These are phyloP conservation scores for Gryllus longicercus DNA, from an alignment of 2,888 invertebrate genomes.

Conservation along the genomic window DNA sequence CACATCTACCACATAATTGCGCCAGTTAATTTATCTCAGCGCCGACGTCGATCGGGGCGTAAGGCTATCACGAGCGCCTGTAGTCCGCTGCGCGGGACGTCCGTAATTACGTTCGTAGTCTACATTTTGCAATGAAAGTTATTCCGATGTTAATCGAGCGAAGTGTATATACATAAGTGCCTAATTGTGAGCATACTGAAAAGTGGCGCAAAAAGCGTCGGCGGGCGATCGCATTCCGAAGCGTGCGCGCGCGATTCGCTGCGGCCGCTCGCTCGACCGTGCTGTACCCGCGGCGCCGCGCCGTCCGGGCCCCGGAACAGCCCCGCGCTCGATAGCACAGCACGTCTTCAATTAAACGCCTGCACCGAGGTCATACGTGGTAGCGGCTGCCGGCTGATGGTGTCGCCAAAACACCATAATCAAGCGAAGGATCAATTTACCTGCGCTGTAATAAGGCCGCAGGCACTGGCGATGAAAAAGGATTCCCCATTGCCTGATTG, in stretches of 20 bases:
- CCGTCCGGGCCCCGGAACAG: background rate
- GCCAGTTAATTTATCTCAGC: background rate
- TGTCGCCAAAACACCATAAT: slow-evolving; percentile 17
- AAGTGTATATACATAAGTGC: background rate
- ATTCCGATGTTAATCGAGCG: background rate
- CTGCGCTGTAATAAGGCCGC: background rate
- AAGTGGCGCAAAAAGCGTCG: background rate
- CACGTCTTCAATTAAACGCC: slow-evolving; percentile 4
- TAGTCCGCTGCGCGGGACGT: background rate
- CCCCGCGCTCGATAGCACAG: background rate
- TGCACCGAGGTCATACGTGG: slow-evolving; percentile 1
- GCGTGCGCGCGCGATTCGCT: background rate
- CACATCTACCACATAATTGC: background rate
- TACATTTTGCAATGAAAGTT: background rate
- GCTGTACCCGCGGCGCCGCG: no score
- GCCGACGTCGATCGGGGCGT: background rate
- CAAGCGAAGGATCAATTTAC: background rate
- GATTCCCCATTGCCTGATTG: background rate
- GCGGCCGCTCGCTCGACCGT: background rate
- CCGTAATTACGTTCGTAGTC: background rate
- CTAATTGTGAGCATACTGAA: background rate
- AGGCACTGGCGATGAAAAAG: background rate
- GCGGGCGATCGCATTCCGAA: background rate
- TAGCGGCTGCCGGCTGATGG: slow-evolving; percentile 8
- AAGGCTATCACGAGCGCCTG: background rate